phyloP scores from a whole-genome alignment of 2,797 vertebrate genomes.

The Microcaecilia unicolor region DNA sequence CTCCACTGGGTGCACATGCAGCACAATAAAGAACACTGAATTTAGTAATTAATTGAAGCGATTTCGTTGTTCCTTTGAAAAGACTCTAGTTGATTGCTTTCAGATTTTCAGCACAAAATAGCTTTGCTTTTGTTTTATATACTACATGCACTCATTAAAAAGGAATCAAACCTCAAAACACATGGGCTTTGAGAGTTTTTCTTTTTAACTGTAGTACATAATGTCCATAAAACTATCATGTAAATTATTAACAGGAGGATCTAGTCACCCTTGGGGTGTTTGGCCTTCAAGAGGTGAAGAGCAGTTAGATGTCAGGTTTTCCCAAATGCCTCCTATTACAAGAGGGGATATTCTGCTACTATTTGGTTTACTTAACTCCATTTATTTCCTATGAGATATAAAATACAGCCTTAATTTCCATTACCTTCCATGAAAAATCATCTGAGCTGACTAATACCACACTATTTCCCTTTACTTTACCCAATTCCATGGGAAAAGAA shows the following conservation, averaged over 20 bases:
- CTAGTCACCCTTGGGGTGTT: too few species aligned
- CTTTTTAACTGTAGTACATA: slow-evolving; percentile 30
- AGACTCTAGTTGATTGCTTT: slow-evolving; percentile 37
- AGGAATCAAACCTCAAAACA: slow-evolving; percentile 36
- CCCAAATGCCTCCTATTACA: too few species aligned
- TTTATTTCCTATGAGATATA: too few species aligned
- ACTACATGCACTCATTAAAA: slow-evolving; percentile 39
- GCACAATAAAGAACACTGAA: slow-evolving; percentile 44
- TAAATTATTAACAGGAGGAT: slow-evolving; percentile 19
- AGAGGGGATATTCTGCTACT: too few species aligned
- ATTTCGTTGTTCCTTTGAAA: slow-evolving; percentile 37
- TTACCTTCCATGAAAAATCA: too few species aligned
- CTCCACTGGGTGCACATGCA: slow-evolving; percentile 26
- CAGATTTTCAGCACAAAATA: slow-evolving; percentile 38
- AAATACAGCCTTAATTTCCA: too few species aligned
- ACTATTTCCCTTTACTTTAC: too few species aligned
- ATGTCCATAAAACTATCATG: slow-evolving; percentile 27
- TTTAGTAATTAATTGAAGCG: slow-evolving; percentile 43
- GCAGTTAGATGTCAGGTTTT: too few species aligned
- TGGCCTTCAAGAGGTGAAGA: too few species aligned
- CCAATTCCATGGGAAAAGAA: too few species aligned
- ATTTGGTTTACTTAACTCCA: too few species aligned
- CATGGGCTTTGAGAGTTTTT: slow-evolving; percentile 30
- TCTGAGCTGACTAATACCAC: too few species aligned
- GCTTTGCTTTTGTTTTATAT: slow-evolving; percentile 38